These are phyloP conservation scores for Noctua pronuba DNA, from an alignment of 2,888 invertebrate genomes.

Conservation along the genomic window DNA sequence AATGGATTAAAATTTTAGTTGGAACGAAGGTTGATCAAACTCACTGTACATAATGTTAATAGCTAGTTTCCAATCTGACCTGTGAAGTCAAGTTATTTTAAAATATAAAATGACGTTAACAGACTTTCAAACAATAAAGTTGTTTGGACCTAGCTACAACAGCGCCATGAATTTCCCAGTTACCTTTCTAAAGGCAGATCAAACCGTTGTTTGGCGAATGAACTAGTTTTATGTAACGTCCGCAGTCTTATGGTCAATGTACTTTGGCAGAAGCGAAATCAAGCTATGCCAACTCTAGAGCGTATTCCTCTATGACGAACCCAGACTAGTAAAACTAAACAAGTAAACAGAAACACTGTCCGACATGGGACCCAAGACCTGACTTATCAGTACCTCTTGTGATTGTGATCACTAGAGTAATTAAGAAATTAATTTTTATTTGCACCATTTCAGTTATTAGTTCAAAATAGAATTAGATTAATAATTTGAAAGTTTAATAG, in stretches of 20 bases:
- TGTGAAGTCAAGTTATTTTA: too few relatives aligned
- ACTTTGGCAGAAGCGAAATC: neutral
- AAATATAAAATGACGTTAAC: too few relatives aligned
- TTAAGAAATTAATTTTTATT: neutral
- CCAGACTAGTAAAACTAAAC: neutral
- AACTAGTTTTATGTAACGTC: neutral
- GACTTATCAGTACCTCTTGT: neutral
- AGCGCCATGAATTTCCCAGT: neutral
- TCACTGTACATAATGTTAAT: too few relatives aligned
- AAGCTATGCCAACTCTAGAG: neutral
- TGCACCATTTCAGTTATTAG: neutral
- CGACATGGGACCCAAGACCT: neutral
- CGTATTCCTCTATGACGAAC: neutral
- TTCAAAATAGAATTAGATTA: neutral
- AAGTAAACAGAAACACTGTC: neutral
- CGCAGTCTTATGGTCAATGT: neutral
- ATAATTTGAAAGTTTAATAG: neutral
- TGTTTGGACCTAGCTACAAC: neutral
- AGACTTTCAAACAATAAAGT: too few relatives aligned
- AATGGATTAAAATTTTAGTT: too few relatives aligned
- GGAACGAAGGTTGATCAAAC: too few relatives aligned
- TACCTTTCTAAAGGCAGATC: neutral
- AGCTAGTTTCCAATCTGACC: too few relatives aligned
- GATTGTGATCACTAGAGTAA: neutral
- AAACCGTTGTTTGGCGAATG: neutral